Conservation (phyloP, 2,797 vertebrate genomes). For the Catharus ustulatus region DNA sequence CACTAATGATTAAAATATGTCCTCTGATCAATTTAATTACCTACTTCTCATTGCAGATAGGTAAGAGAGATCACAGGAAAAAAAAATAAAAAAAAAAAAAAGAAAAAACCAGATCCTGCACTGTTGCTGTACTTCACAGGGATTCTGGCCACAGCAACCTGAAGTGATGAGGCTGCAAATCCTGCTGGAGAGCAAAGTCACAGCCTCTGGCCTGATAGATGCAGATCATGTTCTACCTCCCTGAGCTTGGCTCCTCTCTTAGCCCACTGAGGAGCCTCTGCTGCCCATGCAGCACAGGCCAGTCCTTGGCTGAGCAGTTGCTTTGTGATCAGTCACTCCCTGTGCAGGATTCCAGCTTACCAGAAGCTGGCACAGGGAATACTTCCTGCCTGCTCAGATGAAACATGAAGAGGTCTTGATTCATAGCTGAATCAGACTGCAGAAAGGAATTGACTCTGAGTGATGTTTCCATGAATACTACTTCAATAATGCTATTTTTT, state of each 20-base stretch:
- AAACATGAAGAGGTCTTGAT: neutral
- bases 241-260: neutral
- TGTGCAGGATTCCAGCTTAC: neutral
- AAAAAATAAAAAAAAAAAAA: neutral
- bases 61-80: neutral
- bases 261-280: neutral
- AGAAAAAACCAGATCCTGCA: neutral
- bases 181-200: neutral
- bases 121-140: neutral
- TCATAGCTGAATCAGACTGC: neutral
- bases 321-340: accelerated
- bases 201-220: neutral
- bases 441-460: neutral
- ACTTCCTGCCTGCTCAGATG: neutral
- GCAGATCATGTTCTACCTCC: neutral
- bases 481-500: neutral
- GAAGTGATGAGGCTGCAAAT: neutral
- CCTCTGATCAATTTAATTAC: neutral
- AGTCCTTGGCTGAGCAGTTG: neutral
- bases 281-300: neutral
- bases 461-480: neutral
- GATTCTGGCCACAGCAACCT: neutral
- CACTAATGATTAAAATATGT: neutral
- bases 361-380: neutral
- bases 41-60: neutral